Conservation (phyloP, 2,797 vertebrate genomes). For the Chaunax sp. region DNA sequence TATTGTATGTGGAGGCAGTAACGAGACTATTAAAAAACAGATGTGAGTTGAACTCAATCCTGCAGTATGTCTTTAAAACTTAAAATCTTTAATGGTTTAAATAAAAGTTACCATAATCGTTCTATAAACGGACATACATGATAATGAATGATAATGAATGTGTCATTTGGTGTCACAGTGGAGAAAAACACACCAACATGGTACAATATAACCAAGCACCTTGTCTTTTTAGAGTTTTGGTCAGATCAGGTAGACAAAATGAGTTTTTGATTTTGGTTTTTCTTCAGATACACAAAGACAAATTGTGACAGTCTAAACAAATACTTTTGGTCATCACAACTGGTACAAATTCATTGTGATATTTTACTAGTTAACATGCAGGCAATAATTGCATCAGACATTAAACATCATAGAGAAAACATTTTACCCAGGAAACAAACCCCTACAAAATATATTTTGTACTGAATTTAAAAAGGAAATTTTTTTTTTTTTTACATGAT, state of each 20-base stretch:
- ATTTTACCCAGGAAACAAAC: slow-evolving; percentile 49
- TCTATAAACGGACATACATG: too few relatives aligned
- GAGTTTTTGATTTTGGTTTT: slow-evolving; percentile 15
- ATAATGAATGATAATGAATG: too few relatives aligned
- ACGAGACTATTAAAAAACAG: too few relatives aligned
- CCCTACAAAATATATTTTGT: slow-evolving; percentile 31
- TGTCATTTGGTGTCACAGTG: neutral
- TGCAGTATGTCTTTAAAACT: too few relatives aligned
- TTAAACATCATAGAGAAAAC: slow-evolving; percentile 56
- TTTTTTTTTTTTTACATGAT: too few relatives aligned
- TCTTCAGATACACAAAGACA: slow-evolving; percentile 61
- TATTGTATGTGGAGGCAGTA: too few relatives aligned
- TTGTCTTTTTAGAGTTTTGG: slow-evolving; percentile 64
- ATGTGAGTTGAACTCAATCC: too few relatives aligned
- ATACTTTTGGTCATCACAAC: slow-evolving; percentile 77
- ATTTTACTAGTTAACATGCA: slow-evolving; percentile 65
- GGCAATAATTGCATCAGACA: slow-evolving; percentile 64
- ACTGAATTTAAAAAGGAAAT: slow-evolving; percentile 29
- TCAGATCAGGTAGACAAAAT: slow-evolving; percentile 64
- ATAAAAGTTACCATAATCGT: too few relatives aligned
- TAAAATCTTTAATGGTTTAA: too few relatives aligned
- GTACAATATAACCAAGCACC: slow-evolving; percentile 71
- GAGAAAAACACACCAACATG: slow-evolving; percentile 36
- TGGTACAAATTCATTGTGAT: slow-evolving; percentile 64
- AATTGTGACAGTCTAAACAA: slow-evolving; percentile 62